Evolutionary conservation across 2,113 vertebrate genomes (phyloP).

Genomic region (Vulpes vulpes): DNA sequence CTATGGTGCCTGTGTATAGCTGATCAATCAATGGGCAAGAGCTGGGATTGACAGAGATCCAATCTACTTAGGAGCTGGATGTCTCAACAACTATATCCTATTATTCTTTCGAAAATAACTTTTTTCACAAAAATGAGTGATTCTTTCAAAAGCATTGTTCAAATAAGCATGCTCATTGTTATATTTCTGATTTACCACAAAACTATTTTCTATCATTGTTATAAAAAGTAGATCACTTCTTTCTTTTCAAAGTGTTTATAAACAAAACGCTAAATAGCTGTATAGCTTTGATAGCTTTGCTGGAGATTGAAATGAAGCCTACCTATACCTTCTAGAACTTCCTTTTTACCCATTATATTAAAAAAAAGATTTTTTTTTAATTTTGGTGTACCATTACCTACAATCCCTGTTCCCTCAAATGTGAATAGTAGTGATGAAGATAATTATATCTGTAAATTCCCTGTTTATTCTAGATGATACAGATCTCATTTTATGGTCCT

Average conservation of each 20-base stretch:
- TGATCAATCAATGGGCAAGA: not conserved
- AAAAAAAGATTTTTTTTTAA: not conserved
- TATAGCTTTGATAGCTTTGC: not conserved
- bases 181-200: not conserved
- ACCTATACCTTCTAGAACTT: not conserved
- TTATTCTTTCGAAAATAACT: not conserved
- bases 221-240: not conserved
- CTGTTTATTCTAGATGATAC: not conserved
- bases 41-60: not conserved
- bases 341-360: not conserved
- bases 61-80: not conserved
- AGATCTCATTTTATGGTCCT: not conserved
- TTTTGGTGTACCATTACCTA: not conserved
- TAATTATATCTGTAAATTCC: not conserved
- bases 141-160: not conserved
- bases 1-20: not conserved
- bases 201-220: constrained; percentile 26
- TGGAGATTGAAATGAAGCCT: not conserved
- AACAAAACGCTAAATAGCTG: constrained; percentile 10
- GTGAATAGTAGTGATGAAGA: not conserved
- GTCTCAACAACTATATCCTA: not conserved
- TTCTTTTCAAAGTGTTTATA: not conserved
- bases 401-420: not conserved
- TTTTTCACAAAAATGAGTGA: not conserved
- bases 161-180: not conserved